Evolutionary conservation across 2,797 vertebrate species (phyloP).

Genomic region (Lycodopsis pacificus): DNA sequence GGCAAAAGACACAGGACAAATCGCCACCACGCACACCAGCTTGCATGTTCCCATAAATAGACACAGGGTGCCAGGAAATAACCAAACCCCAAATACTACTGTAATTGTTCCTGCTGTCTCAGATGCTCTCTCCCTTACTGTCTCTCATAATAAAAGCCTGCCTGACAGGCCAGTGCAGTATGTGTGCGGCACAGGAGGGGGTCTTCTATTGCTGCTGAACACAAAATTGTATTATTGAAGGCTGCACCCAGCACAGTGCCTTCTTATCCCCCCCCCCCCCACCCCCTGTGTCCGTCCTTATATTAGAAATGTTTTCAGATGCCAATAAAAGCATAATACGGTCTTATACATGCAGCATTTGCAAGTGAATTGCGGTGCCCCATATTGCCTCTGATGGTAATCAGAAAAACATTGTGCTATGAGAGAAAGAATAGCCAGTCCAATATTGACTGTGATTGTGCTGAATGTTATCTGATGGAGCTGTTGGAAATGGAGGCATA

Average conservation of each 20-base stretch:
- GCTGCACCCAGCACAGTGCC: conserved; percentile 60
- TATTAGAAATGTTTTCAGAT: conserved; percentile 80
- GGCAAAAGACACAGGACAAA: conserved; percentile 41
- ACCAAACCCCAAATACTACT: conserved; percentile 64
- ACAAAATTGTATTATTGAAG: conserved; percentile 78
- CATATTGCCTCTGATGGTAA: conserved; percentile 79
- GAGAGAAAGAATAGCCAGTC: conserved; percentile 73
- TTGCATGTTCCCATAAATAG: conserved; percentile 45
- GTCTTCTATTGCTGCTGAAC: conserved; percentile 65
- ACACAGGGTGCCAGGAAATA: conserved; percentile 68
- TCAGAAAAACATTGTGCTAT: conserved; percentile 74
- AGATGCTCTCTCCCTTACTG: conserved; percentile 57
- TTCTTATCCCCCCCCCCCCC: conserved; percentile 59
- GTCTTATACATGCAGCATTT: conserved; percentile 77
- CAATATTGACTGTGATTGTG: conserved; percentile 79
- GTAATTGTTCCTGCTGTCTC: conserved; percentile 71
- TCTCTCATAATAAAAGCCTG: conserved; percentile 75
- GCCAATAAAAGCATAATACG: conserved; percentile 79
- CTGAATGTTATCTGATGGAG: conserved; percentile 81
- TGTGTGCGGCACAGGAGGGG: conserved; percentile 68
- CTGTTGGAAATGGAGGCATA: conserved; percentile 69
- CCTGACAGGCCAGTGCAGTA: conserved; percentile 65
- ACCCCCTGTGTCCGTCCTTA: conserved; percentile 65
- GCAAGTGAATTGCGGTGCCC: conserved; percentile 79
- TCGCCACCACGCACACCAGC: conserved; percentile 15